A percentile compares a stretch with the other conserved stretches of the same genome.
Conservation (phyloP, 2,888 invertebrate genomes). For the Apotomis capreana region DNA sequence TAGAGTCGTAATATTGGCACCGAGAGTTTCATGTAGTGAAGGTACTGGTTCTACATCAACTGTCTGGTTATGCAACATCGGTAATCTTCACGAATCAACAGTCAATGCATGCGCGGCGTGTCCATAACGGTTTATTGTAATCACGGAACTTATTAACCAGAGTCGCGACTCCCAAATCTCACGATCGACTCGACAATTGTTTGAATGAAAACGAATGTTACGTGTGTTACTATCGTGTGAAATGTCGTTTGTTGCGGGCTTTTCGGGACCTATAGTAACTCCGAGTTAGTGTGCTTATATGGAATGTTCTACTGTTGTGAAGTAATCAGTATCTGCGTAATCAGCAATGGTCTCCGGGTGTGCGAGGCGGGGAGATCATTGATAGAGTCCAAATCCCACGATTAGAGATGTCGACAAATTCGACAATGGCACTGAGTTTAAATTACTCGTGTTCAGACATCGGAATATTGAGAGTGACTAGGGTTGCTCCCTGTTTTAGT, state of each 20-base stretch:
- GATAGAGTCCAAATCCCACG: no score
- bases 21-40: constrained; percentile 1
- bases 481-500: no score
- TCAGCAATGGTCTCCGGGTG: no score
- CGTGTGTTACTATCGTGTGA: constrained; percentile 20
- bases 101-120: constrained; percentile 68
- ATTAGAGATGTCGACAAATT: no score
- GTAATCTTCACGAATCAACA: constrained; percentile 70
- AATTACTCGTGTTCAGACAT: no score
- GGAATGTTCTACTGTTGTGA: no score
- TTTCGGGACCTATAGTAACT: not conserved
- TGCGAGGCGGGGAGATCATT: no score
- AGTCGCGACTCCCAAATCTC: constrained; percentile 36
- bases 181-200: constrained; percentile 32
- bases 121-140: constrained; percentile 74
- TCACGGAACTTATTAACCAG: constrained; percentile 66
- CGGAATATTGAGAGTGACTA: no score
- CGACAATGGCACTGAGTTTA: no score
- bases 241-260: constrained; percentile 16
- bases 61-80: constrained; percentile 67
- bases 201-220: constrained; percentile 37
- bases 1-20: no score
- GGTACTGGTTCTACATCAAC: constrained; percentile 12
- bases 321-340: no score
- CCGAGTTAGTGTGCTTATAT: no score